Percentiles rank a stretch among this genome's conserved stretches.
Evolutionary conservation across 2,888 invertebrate genomes (phyloP).

Genomic region (Sphaerophoria rueppellii): DNA sequence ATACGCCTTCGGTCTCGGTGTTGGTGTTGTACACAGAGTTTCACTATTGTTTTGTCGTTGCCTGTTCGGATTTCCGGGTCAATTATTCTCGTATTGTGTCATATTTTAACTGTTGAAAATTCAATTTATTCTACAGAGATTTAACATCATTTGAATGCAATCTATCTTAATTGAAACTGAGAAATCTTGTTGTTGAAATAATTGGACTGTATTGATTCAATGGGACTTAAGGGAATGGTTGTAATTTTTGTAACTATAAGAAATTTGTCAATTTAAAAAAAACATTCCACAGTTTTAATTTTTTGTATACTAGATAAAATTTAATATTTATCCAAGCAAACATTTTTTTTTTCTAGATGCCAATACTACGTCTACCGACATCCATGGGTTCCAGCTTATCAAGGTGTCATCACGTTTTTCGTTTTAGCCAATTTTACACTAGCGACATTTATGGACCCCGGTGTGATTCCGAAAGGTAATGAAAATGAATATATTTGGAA

Average conservation of each 20-base stretch:
- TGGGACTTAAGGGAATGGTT: not conserved
- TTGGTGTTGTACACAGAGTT: no score
- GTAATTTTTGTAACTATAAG: no score
- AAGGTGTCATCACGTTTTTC: conserved; percentile 97
- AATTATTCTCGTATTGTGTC: conserved; percentile 67
- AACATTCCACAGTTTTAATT: no score
- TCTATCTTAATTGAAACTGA: not conserved
- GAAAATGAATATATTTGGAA: conserved; percentile 25
- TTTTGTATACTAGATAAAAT: no score
- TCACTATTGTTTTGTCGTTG: conserved; percentile 34
- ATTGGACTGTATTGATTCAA: not conserved
- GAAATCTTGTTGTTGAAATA: not conserved
- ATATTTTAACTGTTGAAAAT: conserved; percentile 38
- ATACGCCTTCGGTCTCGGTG: conserved; percentile 5
- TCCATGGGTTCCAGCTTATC: conserved; percentile 95
- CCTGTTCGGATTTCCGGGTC: conserved; percentile 69
- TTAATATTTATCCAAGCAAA: not conserved
- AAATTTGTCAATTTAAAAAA: no score
- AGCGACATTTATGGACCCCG: conserved; percentile 99
- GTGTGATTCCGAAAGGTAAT: conserved; percentile 97
- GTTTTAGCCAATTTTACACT: conserved; percentile 99
- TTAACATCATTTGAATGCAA: conserved; percentile 16
- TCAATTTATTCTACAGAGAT: conserved; percentile 54
- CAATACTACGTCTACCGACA: conserved; percentile 91
- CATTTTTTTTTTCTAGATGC: conserved; percentile 85